Base-by-base conservation (phyloP, 2,888 invertebrate species). In the Stenchaetothrips biformis region DNA sequence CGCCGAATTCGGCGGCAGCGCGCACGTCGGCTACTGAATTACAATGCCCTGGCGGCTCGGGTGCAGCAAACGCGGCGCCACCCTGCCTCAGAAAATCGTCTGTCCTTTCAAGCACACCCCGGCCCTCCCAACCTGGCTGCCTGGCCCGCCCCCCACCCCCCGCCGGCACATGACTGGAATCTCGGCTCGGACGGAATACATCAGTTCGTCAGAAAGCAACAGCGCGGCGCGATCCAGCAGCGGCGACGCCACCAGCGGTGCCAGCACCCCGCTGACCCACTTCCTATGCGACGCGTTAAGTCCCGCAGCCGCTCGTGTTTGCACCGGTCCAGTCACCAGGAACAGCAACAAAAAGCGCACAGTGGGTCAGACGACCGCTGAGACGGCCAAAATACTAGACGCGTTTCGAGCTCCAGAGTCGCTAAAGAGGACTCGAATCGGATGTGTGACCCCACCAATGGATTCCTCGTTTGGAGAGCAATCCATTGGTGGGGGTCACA, bases 161-260 rank as follows among this genome's bases (percentile, higher is more conserved):
- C 37, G 37, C 25, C 8, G 67, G 67, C 25, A 74, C 67, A 74
- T 74, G 67, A 74, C 67, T 74, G 67, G 67, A 74, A 74, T 74
- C 67, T 74, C 25, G 67, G 67, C 67, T 74, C 67, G 67, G 67
- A 21, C 67, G 25, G 67, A 74, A 74, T 74, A 74, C 67, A 74
- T 74, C 67, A 74, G 67, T 74, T 74, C 67, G 67, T 74, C 67
- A 74, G 67, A 74, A 74, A 74, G 67, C 67, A 74, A 74, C 67
- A 74, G 67, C 13, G 16, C 8, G 13, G 18, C 53, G 18, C 53
- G 13, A 37, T 37, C 37, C 37, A 4, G 37, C 1, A 37, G 2
- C 37, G 4, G 37, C 37, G 37, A 4, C 4, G 37, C 37, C 37
- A 37, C 2, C 37, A 37, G 59, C 59, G 37, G 37, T 37, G 37